These are phyloP conservation scores for Zosterops hypoxanthus DNA, from an alignment of 2,113 vertebrate genomes.

Conservation along the genomic window DNA sequence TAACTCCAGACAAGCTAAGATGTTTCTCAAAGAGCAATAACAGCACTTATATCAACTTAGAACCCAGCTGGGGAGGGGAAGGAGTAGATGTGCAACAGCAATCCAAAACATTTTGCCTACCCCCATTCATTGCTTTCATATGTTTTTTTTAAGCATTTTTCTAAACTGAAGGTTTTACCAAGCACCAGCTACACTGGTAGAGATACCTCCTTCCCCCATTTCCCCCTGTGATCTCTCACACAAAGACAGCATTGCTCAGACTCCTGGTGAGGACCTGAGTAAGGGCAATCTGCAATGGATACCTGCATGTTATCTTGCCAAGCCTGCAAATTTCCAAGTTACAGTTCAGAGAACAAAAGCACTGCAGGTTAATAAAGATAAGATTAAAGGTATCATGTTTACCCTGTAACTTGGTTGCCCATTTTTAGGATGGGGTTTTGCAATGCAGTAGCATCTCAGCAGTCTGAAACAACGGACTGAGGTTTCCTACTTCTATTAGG, in stretches of 20 bases:
- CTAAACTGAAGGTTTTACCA: neutral
- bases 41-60: neutral
- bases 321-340: neutral
- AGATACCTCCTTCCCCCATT: neutral
- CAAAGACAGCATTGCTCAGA: constrained; percentile 8
- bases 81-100: neutral
- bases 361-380: neutral
- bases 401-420: neutral
- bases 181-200: neutral
- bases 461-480: neutral
- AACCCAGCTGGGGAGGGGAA: neutral
- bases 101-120: neutral
- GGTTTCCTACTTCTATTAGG: neutral
- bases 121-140: neutral
- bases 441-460: neutral
- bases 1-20: neutral
- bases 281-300: neutral
- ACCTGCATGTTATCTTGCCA: neutral
- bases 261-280: neutral
- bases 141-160: neutral
- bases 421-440: neutral
- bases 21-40: neutral
- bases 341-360: neutral
- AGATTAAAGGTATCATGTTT: neutral
- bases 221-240: neutral